Percentiles rank a stretch among this genome's conserved stretches.
Evolutionary conservation across 2,888 invertebrate species (phyloP).

Genomic region (Cylindroiulus punctatus): DNA sequence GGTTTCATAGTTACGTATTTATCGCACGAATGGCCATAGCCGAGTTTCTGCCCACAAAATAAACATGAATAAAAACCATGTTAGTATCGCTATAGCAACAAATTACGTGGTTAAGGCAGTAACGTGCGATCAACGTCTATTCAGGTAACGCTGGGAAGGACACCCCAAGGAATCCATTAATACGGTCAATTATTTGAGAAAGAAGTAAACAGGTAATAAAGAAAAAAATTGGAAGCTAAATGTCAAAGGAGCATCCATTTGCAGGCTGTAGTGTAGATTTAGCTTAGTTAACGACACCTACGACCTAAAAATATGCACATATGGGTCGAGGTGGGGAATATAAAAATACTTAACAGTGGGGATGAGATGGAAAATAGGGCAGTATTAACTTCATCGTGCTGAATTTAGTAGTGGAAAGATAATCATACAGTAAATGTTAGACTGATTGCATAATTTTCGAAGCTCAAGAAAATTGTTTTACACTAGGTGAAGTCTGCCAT

Average conservation of each 20-base stretch:
- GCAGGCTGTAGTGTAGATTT: too few species aligned
- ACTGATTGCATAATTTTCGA: too few species aligned
- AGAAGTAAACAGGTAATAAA: conserved; percentile 38
- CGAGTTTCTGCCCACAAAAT: conserved; percentile 6
- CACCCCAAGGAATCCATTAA: not conserved
- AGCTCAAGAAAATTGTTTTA: too few species aligned
- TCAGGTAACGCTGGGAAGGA: not conserved
- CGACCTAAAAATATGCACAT: too few species aligned
- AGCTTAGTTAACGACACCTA: too few species aligned
- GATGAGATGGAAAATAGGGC: too few species aligned
- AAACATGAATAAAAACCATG: conserved; percentile 3
- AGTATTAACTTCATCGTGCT: too few species aligned
- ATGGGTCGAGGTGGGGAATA: too few species aligned
- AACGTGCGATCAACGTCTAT: not conserved
- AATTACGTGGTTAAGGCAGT: not conserved
- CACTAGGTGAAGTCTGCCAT: too few species aligned
- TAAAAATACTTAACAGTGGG: too few species aligned
- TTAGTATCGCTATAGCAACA: not conserved
- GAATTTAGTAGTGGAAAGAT: too few species aligned
- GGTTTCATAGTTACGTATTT: not conserved
- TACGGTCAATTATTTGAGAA: not conserved
- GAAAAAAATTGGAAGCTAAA: not conserved
- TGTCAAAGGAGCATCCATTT: not conserved
- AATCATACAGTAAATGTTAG: too few species aligned
- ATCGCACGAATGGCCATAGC: not conserved